Evolutionary conservation across 2,888 invertebrate genomes (phyloP).

Genomic region (Drosophila cognata): DNA sequence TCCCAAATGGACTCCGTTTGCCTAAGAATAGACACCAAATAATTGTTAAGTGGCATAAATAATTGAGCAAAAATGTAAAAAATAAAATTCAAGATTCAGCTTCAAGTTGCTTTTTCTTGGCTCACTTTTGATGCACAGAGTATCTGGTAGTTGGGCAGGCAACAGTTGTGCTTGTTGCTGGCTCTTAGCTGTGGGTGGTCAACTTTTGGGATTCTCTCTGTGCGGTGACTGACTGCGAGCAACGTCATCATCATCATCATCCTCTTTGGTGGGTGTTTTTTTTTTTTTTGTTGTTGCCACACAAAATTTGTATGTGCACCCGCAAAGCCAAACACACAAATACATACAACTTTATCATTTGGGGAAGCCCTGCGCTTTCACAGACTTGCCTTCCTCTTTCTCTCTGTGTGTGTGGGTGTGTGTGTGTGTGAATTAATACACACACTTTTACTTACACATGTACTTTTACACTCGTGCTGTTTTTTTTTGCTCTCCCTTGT

Average conservation of each 20-base stretch:
- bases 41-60: background rate
- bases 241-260: slow-evolving; percentile 31
- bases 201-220: slow-evolving; percentile 51
- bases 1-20: slow-evolving; percentile 13
- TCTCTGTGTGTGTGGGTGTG: slow-evolving; percentile 28
- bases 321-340: slow-evolving; percentile 60
- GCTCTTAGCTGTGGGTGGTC: slow-evolving; percentile 52
- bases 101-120: background rate
- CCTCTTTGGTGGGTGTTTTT: slow-evolving; percentile 25
- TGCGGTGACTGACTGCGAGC: slow-evolving; percentile 63
- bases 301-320: slow-evolving; percentile 61
- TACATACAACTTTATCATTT: slow-evolving; percentile 73
- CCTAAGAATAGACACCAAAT: background rate
- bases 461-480: slow-evolving; percentile 44
- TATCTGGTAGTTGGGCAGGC: slow-evolving; percentile 10
- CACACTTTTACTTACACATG: slow-evolving; percentile 27
- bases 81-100: background rate
- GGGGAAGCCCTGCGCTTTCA: slow-evolving; percentile 80
- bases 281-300: slow-evolving; percentile 34
- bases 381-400: slow-evolving; percentile 48
- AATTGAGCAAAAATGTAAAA: background rate
- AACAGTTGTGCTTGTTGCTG: background rate
- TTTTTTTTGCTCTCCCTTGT: slow-evolving; percentile 31
- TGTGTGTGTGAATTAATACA: slow-evolving; percentile 30
- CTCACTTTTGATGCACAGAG: slow-evolving; percentile 8